Conservation (phyloP, 2,888 invertebrate species). For the Ophioninae sp. region DNA sequence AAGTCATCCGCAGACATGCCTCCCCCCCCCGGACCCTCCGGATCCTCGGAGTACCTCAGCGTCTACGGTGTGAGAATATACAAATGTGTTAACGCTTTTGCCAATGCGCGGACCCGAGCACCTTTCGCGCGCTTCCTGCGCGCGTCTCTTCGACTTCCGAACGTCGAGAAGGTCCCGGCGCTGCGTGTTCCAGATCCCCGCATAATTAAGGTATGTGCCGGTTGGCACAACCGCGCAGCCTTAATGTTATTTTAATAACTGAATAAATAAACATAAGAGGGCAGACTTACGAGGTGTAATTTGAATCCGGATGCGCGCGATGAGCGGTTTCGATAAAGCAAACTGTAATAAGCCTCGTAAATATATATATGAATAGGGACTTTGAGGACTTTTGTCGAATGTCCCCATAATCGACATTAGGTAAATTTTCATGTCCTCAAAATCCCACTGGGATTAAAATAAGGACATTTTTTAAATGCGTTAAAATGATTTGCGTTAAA, state of each 20-base stretch:
- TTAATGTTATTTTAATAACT: slow-evolving; percentile 81
- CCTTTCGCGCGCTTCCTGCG: slow-evolving; percentile 44
- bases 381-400: not conserved
- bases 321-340: slow-evolving; percentile 79
- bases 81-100: slow-evolving; percentile 12
- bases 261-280: slow-evolving; percentile 81
- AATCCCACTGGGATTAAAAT: no score
- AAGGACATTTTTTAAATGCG: no score
- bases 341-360: slow-evolving; percentile 72
- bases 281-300: slow-evolving; percentile 77
- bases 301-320: slow-evolving; percentile 81
- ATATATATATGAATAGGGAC: slow-evolving; percentile 5
- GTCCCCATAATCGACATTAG: no score
- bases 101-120: not conserved
- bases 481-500: no score
- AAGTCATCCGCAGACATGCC: slow-evolving; percentile 44
- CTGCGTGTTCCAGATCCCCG: slow-evolving; percentile 68
- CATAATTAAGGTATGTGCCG: slow-evolving; percentile 66
- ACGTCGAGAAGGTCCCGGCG: slow-evolving; percentile 31
- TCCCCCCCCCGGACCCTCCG: not conserved
- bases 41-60: not conserved
- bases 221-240: slow-evolving; percentile 72
- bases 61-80: slow-evolving; percentile 1
- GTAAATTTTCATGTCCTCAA: no score
- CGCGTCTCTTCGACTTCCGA: slow-evolving; percentile 39